Percentiles rank a stretch among this genome's conserved stretches.
Evolutionary conservation across 2,113 vertebrate genomes (phyloP).

Genomic region (Triplophysa dalaica): DNA sequence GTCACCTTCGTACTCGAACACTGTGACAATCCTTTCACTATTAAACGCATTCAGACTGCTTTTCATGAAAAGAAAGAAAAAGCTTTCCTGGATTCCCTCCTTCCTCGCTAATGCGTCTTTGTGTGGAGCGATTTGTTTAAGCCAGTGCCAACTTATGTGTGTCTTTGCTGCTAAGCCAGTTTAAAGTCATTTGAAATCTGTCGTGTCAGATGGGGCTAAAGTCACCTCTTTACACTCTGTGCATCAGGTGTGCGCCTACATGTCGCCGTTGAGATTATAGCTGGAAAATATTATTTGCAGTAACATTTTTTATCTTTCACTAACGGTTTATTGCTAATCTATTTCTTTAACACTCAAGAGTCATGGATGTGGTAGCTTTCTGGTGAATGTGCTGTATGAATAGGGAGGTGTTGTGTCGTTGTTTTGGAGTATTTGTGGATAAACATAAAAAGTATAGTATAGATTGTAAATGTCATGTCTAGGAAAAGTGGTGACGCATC

Average conservation of each 20-base stretch:
- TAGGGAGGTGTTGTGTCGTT: too few species aligned
- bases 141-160: slow-evolving; percentile 70
- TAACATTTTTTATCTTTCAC: slow-evolving; percentile 1
- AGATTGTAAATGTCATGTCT: not conserved
- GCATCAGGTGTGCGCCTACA: slow-evolving; percentile 37
- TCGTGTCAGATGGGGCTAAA: slow-evolving; percentile 74
- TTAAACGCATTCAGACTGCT: slow-evolving; percentile 7
- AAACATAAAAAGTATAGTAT: not conserved
- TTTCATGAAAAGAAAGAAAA: slow-evolving; percentile 36
- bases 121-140: slow-evolving; percentile 69
- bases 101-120: slow-evolving; percentile 66
- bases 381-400: not conserved
- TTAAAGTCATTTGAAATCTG: slow-evolving; percentile 75
- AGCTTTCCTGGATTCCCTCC: slow-evolving; percentile 52
- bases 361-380: not conserved
- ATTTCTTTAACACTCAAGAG: not conserved
- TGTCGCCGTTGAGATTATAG: slow-evolving; percentile 55
- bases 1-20: slow-evolving; percentile 19
- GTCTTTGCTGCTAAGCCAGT: slow-evolving; percentile 66
- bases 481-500: too few species aligned
- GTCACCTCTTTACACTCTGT: slow-evolving; percentile 63
- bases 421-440: not conserved
- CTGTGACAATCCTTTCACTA: slow-evolving; percentile 7
- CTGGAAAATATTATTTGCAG: slow-evolving; percentile 43
- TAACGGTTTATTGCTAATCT: not conserved